Evolutionary conservation across 2,797 vertebrate species (phyloP), one percentile per base, ranked within the genome.

Genomic region (Centroberyx gerrardi): DNA sequence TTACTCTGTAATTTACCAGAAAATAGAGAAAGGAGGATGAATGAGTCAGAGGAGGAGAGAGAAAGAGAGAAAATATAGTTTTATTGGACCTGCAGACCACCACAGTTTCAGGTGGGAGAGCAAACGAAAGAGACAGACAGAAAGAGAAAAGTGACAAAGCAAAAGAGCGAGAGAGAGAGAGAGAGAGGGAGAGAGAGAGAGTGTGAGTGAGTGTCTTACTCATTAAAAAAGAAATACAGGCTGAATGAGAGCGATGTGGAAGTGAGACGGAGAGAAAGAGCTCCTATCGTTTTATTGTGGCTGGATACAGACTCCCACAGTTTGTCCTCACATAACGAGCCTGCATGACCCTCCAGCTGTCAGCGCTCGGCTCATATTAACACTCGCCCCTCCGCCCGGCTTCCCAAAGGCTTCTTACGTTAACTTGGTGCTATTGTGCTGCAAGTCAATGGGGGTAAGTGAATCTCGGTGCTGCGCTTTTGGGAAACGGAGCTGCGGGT

Each of bases 321-420:
- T 80, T 69, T 52, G 68, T 79, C 68, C 60, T 51, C 54, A 2
- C 14, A 17, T 86, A 85, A 88, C 28, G 61, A 83, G 79, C 68
- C 83, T 0, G 27, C 6, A 1, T 27, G 83, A 85, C 76, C 84
- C 66, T 73, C 69, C 52, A 77, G 74, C 88, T 91, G 86, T 89
- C 90, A 88, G n/a, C 88, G 12, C 88, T 13, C 4, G 22, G 73
- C 82, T 91, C 79, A 63, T 77, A 77, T 90, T 70, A 80, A 86
- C 82, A 0, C 62, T 54, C 62, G 4, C 70, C 81, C 60, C 61
- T 68, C 68, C 3, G 65, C 68, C n/a, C 8, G 22, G 31, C 78
- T 80, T 84, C 85, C 88, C 81, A 73, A 28, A 75, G 76, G 81
- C 83, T 72, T 46, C 81, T 53, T 44, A 52, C 40, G 62, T 52